Conservation (phyloP, 64 coral and sea anemone genomes). For the Acropora yongei region DNA sequence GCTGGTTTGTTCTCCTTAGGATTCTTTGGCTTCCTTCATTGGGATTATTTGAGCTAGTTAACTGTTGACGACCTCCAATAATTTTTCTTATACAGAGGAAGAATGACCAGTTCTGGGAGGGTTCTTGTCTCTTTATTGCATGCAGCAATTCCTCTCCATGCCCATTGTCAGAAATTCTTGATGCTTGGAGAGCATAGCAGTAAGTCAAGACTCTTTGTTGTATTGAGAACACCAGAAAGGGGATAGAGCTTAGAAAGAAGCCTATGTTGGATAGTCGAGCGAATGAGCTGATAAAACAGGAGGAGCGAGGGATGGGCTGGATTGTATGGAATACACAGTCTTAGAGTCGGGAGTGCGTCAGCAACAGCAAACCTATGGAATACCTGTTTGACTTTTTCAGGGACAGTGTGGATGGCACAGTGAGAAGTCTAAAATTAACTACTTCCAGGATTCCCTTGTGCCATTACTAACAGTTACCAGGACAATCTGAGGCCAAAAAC, state of each 20-base stretch:
- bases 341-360: conserved; percentile 15
- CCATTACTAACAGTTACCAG: background rate
- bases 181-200: background rate
- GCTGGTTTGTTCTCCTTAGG: conserved; percentile 20
- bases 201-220: background rate
- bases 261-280: background rate
- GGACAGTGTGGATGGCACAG: background rate
- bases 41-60: conserved; percentile 36
- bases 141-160: background rate
- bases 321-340: conserved; percentile 41
- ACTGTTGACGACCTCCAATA: conserved; percentile 37
- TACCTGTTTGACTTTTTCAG: background rate
- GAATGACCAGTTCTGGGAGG: conserved; percentile 68
- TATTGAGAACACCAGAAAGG: background rate
- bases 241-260: background rate
- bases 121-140: conserved; percentile 19
- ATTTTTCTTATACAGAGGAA: conserved; percentile 45
- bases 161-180: background rate
- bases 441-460: background rate
- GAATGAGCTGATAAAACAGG: background rate
- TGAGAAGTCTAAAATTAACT: background rate
- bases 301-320: conserved; percentile 24
- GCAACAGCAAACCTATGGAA: background rate
- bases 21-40: conserved; percentile 44
- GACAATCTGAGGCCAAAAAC: background rate